Conservation (phyloP, 2,797 vertebrate genomes). For the Sphaeramia orbicularis region DNA sequence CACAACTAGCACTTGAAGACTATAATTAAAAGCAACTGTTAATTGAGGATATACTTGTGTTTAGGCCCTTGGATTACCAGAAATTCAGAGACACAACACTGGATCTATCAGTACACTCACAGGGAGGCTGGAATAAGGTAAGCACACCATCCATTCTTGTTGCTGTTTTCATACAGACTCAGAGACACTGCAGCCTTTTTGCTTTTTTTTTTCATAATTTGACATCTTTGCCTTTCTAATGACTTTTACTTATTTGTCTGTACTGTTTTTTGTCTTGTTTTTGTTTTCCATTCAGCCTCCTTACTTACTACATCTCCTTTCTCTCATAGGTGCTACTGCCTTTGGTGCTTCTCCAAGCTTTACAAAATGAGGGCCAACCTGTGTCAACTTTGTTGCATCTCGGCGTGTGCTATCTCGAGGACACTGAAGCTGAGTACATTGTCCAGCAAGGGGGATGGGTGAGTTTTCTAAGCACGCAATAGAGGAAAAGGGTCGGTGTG, state of each 20-base stretch:
- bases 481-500: background rate
- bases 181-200: background rate
- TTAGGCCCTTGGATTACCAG: conserved; percentile 92
- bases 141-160: background rate
- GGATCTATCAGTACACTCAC: conserved; percentile 84
- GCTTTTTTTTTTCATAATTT: background rate
- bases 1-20: too few relatives aligned
- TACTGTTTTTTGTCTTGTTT: background rate
- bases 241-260: background rate
- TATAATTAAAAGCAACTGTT: too few relatives aligned
- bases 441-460: conserved; percentile 97
- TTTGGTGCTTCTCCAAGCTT: conserved; percentile 90
- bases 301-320: background rate
- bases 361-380: conserved; percentile 85
- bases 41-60: conserved; percentile 43
- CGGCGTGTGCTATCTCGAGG: conserved; percentile 90
- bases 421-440: conserved; percentile 88
- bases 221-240: background rate
- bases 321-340: conserved; percentile 89
- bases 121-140: conserved; percentile 93
- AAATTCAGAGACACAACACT: conserved; percentile 84
- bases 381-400: conserved; percentile 85
- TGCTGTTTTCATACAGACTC: background rate
- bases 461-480: conserved; percentile 67
- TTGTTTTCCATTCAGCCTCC: background rate